These are phyloP conservation scores for Amitus sp. DNA, from an alignment of 2,888 invertebrate genomes.

Conservation along the genomic window DNA sequence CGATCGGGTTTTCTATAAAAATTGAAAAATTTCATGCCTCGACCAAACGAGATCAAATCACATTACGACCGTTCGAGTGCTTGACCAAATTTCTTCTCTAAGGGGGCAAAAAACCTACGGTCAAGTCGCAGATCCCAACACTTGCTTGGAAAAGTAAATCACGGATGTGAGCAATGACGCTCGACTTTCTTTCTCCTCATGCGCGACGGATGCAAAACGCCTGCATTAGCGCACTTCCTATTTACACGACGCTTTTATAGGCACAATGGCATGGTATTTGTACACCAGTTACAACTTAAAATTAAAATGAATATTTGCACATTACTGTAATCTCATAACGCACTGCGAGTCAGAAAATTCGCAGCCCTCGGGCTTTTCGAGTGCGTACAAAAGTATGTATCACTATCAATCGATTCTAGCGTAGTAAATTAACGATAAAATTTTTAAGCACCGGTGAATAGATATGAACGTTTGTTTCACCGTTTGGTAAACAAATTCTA, in stretches of 20 bases:
- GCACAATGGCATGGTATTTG: constrained; percentile 52
- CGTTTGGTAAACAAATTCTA: too few relatives aligned
- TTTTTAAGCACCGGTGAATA: neutral
- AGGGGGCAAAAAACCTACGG: too few relatives aligned
- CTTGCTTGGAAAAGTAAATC: too few relatives aligned
- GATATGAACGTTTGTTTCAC: too few relatives aligned
- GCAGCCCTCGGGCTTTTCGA: neutral
- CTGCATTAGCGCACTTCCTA: constrained; percentile 12
- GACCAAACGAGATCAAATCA: too few relatives aligned
- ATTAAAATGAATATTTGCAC: constrained; percentile 50
- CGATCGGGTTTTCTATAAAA: too few relatives aligned
- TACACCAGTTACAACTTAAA: constrained; percentile 39
- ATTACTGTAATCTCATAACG: constrained; percentile 20
- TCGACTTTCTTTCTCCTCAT: neutral
- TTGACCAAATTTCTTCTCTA: too few relatives aligned
- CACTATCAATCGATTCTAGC: neutral
- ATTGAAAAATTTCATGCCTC: too few relatives aligned
- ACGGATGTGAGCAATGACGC: too few relatives aligned
- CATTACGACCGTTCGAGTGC: too few relatives aligned
- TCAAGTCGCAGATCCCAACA: too few relatives aligned
- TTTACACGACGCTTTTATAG: constrained; percentile 36
- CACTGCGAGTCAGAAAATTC: neutral
- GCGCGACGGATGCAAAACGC: constrained; percentile 16
- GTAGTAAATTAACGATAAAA: neutral
- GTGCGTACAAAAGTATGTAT: neutral